Evolutionary conservation across 1,140 invertebrate species (phyloP), one percentile per base, ranked within the genome.

Genomic region (Drosophila bocki): DNA sequence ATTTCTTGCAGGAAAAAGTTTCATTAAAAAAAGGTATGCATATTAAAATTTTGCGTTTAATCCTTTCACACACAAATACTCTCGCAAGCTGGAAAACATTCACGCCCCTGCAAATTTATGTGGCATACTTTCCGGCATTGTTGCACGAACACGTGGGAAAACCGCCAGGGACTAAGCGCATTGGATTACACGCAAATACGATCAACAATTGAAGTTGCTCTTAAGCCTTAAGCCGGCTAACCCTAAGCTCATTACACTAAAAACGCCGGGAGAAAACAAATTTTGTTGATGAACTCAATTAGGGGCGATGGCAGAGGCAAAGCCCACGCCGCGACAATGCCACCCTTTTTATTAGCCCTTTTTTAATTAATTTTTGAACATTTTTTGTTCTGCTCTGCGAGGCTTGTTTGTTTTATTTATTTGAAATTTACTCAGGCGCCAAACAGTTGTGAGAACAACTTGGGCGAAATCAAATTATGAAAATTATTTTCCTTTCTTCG

Each of bases 271-370:
- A 26, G 51, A 62, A 42, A 53, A 64, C 51, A 65, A 85, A 54
- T 37, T 86, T 86, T 87, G 84, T 80, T 86, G 83, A 82, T 86
- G 80, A 86, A 87, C 83, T 87, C 83, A 86, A 86, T 86, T 86
- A 83, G 75, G 39, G 56, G 33, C 26, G 48, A 22, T 70, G 67
- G 44, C 56, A 72, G 67, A 45, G 67, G 65, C 51, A 74, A 77
- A 15, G 56, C 45, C 51, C 29, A 33, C 9, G 32, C 54, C 15
- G 32, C 44, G 57, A 19, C 61, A 75, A 48, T 41, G n/a, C 39
- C 50, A 47, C 47, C 53, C 70, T 29, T 60, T 56, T 60, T 56
- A 51, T 45, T 62, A 65, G 47, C 61, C 42, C 59, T 56, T 81
- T 82, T 75, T 88, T 88, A 87, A 87, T 88, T 87, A 88, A 88